These are phyloP conservation scores for Phenganax subtilis DNA, from an alignment of 92 coral and sea anemone genomes.

Conservation along the genomic window DNA sequence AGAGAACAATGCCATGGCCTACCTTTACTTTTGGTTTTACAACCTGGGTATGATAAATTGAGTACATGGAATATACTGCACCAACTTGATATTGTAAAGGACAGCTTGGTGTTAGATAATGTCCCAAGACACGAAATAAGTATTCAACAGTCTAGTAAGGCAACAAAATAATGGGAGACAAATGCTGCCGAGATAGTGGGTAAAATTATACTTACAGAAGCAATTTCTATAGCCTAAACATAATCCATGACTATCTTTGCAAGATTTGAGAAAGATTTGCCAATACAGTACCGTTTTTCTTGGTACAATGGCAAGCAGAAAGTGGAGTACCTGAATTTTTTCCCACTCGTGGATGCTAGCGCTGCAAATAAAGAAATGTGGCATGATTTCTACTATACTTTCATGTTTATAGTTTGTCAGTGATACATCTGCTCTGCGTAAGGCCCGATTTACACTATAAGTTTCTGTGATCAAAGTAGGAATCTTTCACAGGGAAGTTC, in stretches of 20 bases:
- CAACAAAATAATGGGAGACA: not conserved
- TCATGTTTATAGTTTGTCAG: no score
- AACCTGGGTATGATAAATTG: slow-evolving; percentile 75
- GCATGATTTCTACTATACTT: no score
- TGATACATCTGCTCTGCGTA: no score
- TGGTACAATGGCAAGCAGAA: no score
- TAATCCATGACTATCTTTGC: no score
- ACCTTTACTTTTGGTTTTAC: slow-evolving; percentile 88
- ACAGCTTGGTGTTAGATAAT: slow-evolving; percentile 69
- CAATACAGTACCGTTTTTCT: not conserved
- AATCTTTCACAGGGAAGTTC: no score
- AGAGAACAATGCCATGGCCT: not conserved
- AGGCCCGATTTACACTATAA: no score
- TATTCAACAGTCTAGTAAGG: slow-evolving; percentile 73
- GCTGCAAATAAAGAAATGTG: not conserved
- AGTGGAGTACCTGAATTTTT: slow-evolving; percentile 17
- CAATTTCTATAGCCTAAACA: no score
- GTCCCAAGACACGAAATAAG: slow-evolving; percentile 69
- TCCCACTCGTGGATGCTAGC: slow-evolving; percentile 16
- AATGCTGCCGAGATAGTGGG: not conserved
- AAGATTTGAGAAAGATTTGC: no score
- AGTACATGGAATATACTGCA: slow-evolving; percentile 81
- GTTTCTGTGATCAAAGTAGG: no score
- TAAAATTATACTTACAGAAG: not conserved
- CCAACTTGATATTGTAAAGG: slow-evolving; percentile 85